These are phyloP conservation scores for Garrulus glandarius DNA, from an alignment of 2,797 vertebrate genomes.

Conservation along the genomic window DNA sequence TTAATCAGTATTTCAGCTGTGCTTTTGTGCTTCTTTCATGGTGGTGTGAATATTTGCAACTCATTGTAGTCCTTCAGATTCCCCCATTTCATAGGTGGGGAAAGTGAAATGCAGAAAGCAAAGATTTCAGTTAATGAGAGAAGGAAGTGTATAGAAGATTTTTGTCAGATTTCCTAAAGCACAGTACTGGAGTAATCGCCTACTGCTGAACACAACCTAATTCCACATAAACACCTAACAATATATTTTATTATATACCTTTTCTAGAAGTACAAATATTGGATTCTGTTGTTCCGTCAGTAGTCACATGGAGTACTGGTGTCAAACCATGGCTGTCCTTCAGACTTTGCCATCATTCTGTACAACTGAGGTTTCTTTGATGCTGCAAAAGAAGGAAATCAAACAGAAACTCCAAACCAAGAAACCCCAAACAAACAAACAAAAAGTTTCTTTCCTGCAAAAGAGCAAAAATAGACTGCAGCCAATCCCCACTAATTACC, in stretches of 20 bases:
- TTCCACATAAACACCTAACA: background rate
- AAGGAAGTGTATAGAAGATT: background rate
- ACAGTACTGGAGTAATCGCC: background rate
- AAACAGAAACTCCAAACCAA: constrained; percentile 30
- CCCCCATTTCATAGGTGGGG: background rate
- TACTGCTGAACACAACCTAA: background rate
- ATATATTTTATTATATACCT: background rate
- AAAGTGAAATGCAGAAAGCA: background rate
- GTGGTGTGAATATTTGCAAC: background rate
- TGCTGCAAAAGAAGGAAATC: background rate
- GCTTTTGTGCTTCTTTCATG: background rate
- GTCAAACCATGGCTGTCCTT: background rate
- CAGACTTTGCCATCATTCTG: background rate
- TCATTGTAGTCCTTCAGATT: background rate
- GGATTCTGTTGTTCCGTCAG: background rate
- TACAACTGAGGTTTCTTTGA: constrained; percentile 48
- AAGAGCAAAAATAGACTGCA: constrained; percentile 48
- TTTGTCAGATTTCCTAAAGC: background rate
- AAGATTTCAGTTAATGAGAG: background rate
- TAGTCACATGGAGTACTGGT: background rate
- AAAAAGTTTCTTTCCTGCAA: constrained; percentile 49
- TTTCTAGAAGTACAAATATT: background rate
- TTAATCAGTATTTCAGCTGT: background rate
- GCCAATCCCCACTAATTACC: constrained; percentile 47
- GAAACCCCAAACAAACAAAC: background rate